Percentiles rank a stretch among this genome's conserved stretches.
Conservation (phyloP, 2,888 invertebrate genomes). For the Hylaea fasciaria region DNA sequence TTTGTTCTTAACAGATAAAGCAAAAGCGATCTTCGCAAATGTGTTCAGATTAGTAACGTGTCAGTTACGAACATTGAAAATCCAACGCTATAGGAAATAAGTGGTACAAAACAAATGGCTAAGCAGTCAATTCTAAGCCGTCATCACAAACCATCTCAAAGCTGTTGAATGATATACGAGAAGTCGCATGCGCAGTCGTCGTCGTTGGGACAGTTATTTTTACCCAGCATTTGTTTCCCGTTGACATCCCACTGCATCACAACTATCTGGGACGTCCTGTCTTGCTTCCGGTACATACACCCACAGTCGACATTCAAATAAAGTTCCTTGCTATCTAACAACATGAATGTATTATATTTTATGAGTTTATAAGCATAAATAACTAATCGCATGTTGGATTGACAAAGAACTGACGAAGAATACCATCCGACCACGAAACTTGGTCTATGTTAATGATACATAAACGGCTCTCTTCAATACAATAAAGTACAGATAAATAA, state of each 20-base stretch:
- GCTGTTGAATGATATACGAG: conserved; percentile 7
- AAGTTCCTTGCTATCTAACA: neutral
- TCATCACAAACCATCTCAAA: conserved; percentile 14
- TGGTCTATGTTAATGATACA: too few relatives aligned
- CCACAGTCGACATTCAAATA: conserved; percentile 22
- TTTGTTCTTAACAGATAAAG: too few relatives aligned
- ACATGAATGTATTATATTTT: too few relatives aligned
- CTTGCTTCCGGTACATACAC: conserved; percentile 52
- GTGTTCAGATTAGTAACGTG: too few relatives aligned
- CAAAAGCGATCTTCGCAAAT: neutral
- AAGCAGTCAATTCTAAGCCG: neutral
- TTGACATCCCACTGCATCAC: conserved; percentile 42
- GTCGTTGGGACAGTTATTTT: conserved; percentile 33
- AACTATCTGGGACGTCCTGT: conserved; percentile 53
- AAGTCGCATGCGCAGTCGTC: neutral
- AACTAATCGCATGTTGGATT: neutral
- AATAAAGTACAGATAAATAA: too few relatives aligned
- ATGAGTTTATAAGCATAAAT: neutral
- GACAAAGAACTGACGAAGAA: too few relatives aligned
- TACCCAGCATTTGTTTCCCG: conserved; percentile 32
- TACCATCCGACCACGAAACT: too few relatives aligned
- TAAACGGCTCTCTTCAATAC: too few relatives aligned
- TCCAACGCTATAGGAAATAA: too few relatives aligned
- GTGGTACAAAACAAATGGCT: too few relatives aligned
- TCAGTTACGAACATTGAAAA: too few relatives aligned